These are phyloP conservation scores for Eulemur rufifrons DNA, from an alignment of 2,113 vertebrate genomes.

Conservation along the genomic window DNA sequence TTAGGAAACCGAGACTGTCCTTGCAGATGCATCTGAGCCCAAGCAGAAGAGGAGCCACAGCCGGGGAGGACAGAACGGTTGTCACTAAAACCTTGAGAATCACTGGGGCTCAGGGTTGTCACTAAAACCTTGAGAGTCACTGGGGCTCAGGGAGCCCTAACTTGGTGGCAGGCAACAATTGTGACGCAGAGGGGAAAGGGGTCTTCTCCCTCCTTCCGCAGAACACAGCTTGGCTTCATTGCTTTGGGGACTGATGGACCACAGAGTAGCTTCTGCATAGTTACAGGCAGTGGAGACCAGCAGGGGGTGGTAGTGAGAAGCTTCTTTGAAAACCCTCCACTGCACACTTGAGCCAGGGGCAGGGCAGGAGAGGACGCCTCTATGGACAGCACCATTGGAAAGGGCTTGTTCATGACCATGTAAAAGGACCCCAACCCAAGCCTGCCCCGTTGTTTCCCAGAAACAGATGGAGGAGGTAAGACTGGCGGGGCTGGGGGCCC, in stretches of 20 bases:
- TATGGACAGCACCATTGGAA: background rate
- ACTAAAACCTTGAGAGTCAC: background rate
- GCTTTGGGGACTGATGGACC: background rate
- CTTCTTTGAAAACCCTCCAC: background rate
- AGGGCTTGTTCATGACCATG: background rate
- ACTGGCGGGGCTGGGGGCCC: background rate
- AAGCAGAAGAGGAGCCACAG: background rate
- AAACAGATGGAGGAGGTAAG: background rate
- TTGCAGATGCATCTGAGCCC: background rate
- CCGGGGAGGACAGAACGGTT: background rate
- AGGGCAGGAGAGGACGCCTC: background rate
- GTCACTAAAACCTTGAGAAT: background rate
- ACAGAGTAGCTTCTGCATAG: background rate
- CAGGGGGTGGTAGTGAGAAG: background rate
- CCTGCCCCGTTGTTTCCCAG: background rate
- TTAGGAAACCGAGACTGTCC: background rate
- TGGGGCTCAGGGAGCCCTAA: background rate
- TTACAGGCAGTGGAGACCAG: background rate
- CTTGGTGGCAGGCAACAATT: background rate
- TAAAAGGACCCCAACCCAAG: background rate
- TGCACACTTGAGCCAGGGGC: background rate
- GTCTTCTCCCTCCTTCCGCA: background rate
- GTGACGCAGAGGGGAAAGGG: background rate
- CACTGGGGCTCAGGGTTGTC: background rate
- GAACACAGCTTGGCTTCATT: background rate